These are phyloP conservation scores for Rhagonycha lutea DNA, from an alignment of 2,888 invertebrate genomes.

Conservation along the genomic window DNA sequence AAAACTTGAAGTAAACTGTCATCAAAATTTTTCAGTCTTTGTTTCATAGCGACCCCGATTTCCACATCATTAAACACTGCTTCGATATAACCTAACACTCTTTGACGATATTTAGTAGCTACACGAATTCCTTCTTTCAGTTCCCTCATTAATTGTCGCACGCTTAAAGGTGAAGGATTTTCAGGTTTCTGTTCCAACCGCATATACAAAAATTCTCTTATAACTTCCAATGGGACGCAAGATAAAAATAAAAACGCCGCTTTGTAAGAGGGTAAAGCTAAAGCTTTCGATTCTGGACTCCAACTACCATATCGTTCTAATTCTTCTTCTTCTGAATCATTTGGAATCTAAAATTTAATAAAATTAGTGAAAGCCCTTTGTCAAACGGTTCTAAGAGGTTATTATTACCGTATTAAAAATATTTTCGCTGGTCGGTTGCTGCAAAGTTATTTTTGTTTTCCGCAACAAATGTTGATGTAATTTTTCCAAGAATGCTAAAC, in stretches of 20 bases:
- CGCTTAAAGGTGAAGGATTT: constrained; percentile 83
- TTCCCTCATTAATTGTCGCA: constrained; percentile 82
- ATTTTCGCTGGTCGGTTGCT: constrained; percentile 56
- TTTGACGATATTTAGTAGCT: constrained; percentile 79
- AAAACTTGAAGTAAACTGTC: constrained; percentile 67
- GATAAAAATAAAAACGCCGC: constrained; percentile 85
- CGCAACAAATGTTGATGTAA: constrained; percentile 70
- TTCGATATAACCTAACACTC: constrained; percentile 70
- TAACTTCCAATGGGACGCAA: constrained; percentile 85
- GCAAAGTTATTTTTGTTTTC: constrained; percentile 73
- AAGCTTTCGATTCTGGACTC: constrained; percentile 74
- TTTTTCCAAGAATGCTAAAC: constrained; percentile 77
- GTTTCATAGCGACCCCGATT: constrained; percentile 58
- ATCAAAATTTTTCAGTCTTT: constrained; percentile 74
- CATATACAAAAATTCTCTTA: constrained; percentile 88
- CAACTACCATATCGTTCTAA: constrained; percentile 72
- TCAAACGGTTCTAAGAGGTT: not conserved
- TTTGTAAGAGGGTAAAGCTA: constrained; percentile 84
- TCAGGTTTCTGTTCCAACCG: constrained; percentile 81
- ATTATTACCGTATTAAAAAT: constrained; percentile 39
- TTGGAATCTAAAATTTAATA: constrained; percentile 29
- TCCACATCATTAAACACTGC: constrained; percentile 61
- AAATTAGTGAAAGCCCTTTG: not conserved
- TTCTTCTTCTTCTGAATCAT: constrained; percentile 56
- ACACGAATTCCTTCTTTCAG: constrained; percentile 86